These are phyloP conservation scores for Lasioglossum villosulum DNA, from an alignment of 2,888 invertebrate genomes.

Conservation along the genomic window DNA sequence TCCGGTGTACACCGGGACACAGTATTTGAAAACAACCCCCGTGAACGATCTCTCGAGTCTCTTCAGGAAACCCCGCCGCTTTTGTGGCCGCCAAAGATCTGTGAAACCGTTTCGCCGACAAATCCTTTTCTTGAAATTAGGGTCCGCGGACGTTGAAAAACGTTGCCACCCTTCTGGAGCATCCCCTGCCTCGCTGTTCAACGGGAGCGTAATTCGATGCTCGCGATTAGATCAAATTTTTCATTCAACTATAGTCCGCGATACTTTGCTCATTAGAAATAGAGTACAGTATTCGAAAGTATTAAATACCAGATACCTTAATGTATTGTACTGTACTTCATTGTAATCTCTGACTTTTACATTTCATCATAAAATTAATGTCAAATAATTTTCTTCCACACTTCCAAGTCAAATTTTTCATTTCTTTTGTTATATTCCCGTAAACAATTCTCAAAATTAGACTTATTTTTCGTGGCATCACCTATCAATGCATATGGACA, in stretches of 20 bases:
- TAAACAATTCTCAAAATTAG: no score
- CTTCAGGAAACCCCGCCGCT: constrained; percentile 30
- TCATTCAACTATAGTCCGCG: neutral
- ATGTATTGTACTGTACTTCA: neutral
- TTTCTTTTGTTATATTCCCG: no score
- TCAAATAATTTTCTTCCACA: no score
- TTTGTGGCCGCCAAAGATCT: constrained; percentile 45
- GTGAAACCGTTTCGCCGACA: constrained; percentile 47
- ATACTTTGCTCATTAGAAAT: neutral
- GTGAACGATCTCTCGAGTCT: constrained; percentile 53
- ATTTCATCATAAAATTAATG: neutral
- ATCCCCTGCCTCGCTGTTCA: neutral
- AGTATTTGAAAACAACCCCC: constrained; percentile 69
- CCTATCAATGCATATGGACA: neutral
- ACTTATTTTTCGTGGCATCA: no score
- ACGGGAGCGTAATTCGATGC: constrained; percentile 30
- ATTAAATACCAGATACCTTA: neutral
- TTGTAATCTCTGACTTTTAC: neutral
- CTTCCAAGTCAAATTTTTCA: no score
- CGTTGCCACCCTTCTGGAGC: constrained; percentile 20
- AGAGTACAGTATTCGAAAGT: neutral
- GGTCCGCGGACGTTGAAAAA: constrained; percentile 53
- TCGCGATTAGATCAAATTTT: constrained; percentile 8
- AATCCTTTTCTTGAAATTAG: constrained; percentile 71
- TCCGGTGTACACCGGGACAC: constrained; percentile 36